phyloP scores from a whole-genome alignment of 2,888 invertebrate genomes.

The Drosophila kuntzei region DNA sequence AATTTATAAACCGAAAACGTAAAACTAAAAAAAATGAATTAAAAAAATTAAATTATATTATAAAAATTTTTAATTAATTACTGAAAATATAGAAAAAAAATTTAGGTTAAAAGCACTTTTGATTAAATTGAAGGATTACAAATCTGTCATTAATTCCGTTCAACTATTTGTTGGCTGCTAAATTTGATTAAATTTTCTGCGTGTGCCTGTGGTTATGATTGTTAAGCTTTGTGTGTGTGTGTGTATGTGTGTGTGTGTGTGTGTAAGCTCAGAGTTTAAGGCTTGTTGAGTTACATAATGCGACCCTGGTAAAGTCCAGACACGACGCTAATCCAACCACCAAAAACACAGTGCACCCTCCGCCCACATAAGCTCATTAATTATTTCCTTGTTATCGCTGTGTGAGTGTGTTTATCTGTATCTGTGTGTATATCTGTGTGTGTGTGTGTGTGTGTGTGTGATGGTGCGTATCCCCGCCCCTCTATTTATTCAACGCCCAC shows the following conservation, averaged over 20 bases:
- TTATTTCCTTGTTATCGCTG: constrained; percentile 44
- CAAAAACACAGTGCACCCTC: constrained; percentile 13
- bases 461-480: constrained; percentile 5
- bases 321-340: constrained; percentile 27
- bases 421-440: neutral
- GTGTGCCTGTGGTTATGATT: neutral
- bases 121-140: neutral
- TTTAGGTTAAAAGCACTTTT: no score
- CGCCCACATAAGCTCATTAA: constrained; percentile 54
- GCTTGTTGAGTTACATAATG: constrained; percentile 49
- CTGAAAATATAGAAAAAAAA: no score
- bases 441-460: constrained; percentile 16
- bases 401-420: constrained; percentile 3
- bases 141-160: constrained; percentile 1
- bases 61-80: no score
- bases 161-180: constrained; percentile 3
- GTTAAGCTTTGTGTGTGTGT: neutral
- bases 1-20: no score
- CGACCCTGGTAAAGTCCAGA: constrained; percentile 41
- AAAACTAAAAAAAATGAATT: no score
- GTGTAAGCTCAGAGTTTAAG: neutral
- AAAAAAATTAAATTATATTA: no score
- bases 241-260: constrained; percentile 9
- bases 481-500: constrained; percentile 29
- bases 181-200: constrained; percentile 10